Evolutionary conservation across 2,888 invertebrate genomes (phyloP).

Genomic region (Oscheius sp.): DNA sequence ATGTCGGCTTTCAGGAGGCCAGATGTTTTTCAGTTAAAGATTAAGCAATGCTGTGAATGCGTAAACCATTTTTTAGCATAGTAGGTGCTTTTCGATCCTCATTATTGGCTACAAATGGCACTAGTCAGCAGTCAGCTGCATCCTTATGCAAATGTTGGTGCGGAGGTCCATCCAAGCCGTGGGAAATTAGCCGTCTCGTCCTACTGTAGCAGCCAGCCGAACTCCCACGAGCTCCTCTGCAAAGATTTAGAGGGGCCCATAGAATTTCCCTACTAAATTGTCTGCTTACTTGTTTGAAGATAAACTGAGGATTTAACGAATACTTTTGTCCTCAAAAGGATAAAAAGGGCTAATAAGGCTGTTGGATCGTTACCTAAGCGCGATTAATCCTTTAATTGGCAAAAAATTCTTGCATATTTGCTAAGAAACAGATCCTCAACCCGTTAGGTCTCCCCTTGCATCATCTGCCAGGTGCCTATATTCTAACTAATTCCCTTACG

Average conservation of each 20-base stretch:
- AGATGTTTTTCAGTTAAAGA: background rate
- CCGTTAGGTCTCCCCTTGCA: conserved; percentile 2
- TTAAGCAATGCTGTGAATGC: background rate
- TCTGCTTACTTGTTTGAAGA: too few species aligned
- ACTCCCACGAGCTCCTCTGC: conserved; percentile 10
- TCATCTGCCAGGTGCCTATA: conserved; percentile 24
- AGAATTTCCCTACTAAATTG: too few species aligned
- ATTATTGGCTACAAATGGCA: conserved; percentile 29
- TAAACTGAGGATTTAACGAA: too few species aligned
- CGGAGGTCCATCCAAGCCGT: conserved; percentile 29
- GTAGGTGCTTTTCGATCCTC: conserved; percentile 27
- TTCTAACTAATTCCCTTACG: conserved; percentile 24
- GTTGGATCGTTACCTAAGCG: background rate
- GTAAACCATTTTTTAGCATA: conserved; percentile 6
- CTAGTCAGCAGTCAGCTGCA: conserved; percentile 28
- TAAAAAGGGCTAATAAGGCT: too few species aligned
- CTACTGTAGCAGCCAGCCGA: conserved; percentile 19
- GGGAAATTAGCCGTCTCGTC: conserved; percentile 24
- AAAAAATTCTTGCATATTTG: background rate
- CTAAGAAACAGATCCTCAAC: background rate
- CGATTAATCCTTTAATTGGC: background rate
- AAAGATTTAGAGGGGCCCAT: background rate
- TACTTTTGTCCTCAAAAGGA: too few species aligned
- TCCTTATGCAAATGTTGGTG: conserved; percentile 31
- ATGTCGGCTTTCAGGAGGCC: background rate